These are phyloP conservation scores for Siniperca knerii DNA, from an alignment of 2,113 vertebrate genomes.

Conservation along the genomic window DNA sequence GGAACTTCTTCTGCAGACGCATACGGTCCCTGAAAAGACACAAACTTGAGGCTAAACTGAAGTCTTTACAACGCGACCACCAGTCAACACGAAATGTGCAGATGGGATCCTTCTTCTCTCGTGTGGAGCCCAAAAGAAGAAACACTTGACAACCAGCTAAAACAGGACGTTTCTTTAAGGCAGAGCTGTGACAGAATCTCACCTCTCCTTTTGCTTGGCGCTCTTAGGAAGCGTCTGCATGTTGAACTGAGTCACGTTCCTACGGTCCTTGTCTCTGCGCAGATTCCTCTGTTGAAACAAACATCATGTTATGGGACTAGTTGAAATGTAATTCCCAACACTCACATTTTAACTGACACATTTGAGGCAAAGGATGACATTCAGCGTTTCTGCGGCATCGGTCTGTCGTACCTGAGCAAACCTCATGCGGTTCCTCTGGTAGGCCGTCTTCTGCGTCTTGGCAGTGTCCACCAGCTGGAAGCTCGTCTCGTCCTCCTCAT, in stretches of 20 bases:
- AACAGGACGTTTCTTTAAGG: not conserved
- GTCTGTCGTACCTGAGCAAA: constrained; percentile 91
- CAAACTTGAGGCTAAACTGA: not conserved
- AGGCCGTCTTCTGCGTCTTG: constrained; percentile 96
- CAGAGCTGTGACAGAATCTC: constrained; percentile 38
- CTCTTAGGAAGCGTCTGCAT: constrained; percentile 98
- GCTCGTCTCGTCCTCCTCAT: constrained; percentile 97
- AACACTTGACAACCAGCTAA: not conserved
- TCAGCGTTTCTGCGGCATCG: not conserved
- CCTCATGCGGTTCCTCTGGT: constrained; percentile 98
- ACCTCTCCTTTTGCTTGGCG: constrained; percentile 99
- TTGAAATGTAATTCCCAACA: rapidly evolving
- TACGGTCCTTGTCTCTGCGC: constrained; percentile 96
- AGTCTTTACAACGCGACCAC: rapidly evolving
- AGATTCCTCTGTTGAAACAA: constrained; percentile 90
- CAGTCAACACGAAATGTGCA: not conserved
- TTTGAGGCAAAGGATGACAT: not conserved
- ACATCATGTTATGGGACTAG: not conserved
- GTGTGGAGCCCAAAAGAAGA: not conserved
- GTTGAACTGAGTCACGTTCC: constrained; percentile 97
- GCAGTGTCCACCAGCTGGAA: constrained; percentile 98
- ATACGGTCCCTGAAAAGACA: constrained; percentile 90
- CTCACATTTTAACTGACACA: no score
- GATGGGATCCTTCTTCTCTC: not conserved
- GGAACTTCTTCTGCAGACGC: constrained; percentile 98